These are phyloP conservation scores for Montifringilla adamsi DNA, from an alignment of 2,113 vertebrate genomes.

Conservation along the genomic window DNA sequence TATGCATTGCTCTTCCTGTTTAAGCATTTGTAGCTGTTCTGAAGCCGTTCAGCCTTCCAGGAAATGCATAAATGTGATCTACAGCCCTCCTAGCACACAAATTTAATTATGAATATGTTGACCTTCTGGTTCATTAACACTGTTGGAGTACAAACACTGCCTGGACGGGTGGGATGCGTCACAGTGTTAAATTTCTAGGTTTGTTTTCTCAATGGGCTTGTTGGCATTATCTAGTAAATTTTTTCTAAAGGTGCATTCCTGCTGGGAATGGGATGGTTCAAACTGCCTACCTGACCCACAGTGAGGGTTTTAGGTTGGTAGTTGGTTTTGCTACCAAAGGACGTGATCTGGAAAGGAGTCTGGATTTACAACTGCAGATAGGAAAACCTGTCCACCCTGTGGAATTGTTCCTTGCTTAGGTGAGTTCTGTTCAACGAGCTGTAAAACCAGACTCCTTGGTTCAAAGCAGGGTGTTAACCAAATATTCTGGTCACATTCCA, in stretches of 20 bases:
- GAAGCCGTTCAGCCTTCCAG: background rate
- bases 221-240: background rate
- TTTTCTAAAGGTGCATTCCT: background rate
- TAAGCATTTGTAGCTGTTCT: slow-evolving; percentile 14
- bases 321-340: background rate
- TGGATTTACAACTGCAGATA: background rate
- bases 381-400: background rate
- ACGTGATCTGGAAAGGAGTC: background rate
- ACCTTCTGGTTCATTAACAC: slow-evolving; percentile 4
- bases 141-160: background rate
- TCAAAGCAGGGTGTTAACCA: slow-evolving; percentile 21
- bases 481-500: slow-evolving; percentile 2
- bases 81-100: background rate
- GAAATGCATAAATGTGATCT: slow-evolving; percentile 17
- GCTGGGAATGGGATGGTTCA: background rate
- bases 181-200: background rate
- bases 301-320: background rate
- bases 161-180: background rate
- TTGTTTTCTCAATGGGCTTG: background rate
- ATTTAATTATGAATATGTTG: background rate
- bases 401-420: background rate
- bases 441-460: background rate
- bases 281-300: background rate
- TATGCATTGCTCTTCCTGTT: background rate
- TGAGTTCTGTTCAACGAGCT: background rate